phyloP scores from a whole-genome alignment of 2,888 invertebrate species.

The Dilophus febrilis region DNA sequence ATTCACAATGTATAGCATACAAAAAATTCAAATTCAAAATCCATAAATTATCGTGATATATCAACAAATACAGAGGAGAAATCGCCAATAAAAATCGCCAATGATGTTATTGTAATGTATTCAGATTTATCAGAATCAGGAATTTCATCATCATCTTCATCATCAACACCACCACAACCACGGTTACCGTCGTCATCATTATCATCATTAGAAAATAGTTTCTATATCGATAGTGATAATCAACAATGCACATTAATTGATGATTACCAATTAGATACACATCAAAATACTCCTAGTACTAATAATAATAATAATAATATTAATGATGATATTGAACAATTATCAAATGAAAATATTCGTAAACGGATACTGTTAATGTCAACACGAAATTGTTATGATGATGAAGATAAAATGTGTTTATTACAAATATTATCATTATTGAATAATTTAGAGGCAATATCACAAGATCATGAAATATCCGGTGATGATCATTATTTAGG shows the following conservation, averaged over 20 bases:
- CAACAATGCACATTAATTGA: no score
- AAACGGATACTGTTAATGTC: conserved; percentile 18
- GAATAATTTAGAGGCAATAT: conserved; percentile 40
- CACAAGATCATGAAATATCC: conserved; percentile 19
- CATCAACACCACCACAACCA: conserved; percentile 18
- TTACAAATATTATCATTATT: conserved; percentile 43
- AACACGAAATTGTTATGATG: conserved; percentile 21
- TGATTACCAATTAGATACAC: neutral
- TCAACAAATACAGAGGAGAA: conserved; percentile 17
- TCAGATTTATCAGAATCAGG: conserved; percentile 18
- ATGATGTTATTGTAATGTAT: conserved; percentile 10
- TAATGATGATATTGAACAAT: conserved; percentile 14
- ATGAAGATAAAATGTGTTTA: conserved; percentile 42
- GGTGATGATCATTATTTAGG: conserved; percentile 39
- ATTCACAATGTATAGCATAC: no score
- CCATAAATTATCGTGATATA: no score
- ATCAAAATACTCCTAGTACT: no score
- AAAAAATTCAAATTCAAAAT: conserved; percentile 13
- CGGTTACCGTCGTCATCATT: no score
- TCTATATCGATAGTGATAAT: no score
- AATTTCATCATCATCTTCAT: conserved; percentile 19
- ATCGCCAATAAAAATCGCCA: no score
- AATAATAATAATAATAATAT: no score
- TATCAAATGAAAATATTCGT: conserved; percentile 21
- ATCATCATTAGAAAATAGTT: no score